Conservation (phyloP, 1,140 invertebrate species). For the Monomorium pharaonis region DNA sequence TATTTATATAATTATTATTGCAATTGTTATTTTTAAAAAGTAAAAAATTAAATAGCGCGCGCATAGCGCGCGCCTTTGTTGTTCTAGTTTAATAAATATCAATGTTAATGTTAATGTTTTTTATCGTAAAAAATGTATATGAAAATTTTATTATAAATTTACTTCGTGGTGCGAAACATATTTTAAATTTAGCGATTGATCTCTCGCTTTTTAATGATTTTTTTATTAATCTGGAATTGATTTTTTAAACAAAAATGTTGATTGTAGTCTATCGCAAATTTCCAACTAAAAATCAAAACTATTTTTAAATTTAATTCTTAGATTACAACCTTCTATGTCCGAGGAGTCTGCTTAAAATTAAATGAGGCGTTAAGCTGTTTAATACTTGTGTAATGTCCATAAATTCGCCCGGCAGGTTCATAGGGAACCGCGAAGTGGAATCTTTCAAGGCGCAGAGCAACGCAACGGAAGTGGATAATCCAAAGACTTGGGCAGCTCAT, state of each 20-base stretch:
- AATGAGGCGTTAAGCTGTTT: slow-evolving; percentile 11
- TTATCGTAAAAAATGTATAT: no score
- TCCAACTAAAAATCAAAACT: background rate
- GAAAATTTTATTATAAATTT: background rate
- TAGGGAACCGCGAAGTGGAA: slow-evolving; percentile 89
- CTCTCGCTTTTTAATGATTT: background rate
- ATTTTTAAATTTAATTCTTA: background rate
- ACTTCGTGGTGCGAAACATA: background rate
- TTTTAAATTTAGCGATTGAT: background rate
- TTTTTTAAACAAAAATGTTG: background rate
- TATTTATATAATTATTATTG: no score
- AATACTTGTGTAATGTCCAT: background rate
- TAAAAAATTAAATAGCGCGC: no score
- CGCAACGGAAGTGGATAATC: slow-evolving; percentile 92
- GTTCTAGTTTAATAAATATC: no score
- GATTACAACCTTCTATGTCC: background rate
- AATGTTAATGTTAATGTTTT: no score
- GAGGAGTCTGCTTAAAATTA: background rate
- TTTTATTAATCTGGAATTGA: background rate
- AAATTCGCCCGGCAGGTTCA: slow-evolving; percentile 77
- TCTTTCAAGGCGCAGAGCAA: slow-evolving; percentile 90
- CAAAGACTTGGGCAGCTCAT: slow-evolving; percentile 92
- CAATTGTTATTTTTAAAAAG: no score
- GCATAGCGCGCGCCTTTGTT: no score
- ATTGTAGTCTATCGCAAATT: background rate